Conservation (phyloP, 1,140 invertebrate genomes). For the Heterodera carotae region DNA sequence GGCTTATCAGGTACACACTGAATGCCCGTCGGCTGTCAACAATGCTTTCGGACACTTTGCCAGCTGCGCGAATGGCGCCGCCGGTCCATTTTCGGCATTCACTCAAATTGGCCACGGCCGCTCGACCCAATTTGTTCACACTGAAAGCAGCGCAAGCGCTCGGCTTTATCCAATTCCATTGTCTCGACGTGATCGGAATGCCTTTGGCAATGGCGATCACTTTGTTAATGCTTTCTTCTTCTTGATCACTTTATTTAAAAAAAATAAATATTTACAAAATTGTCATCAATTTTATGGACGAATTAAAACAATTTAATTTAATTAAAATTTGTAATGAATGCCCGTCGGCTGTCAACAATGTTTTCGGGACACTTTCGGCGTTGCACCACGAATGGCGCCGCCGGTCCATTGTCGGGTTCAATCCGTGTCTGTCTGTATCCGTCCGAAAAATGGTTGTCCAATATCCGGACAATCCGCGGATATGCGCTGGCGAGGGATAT, state of each 20-base stretch:
- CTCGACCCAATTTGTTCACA: conserved; percentile 40
- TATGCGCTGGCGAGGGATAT: no score
- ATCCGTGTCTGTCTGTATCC: no score
- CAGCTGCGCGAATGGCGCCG: not conserved
- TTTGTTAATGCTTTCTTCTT: not conserved
- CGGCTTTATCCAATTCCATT: conserved; percentile 55
- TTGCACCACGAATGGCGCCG: no score
- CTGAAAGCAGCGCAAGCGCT: conserved; percentile 57
- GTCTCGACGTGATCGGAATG: conserved; percentile 37
- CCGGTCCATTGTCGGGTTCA: no score
- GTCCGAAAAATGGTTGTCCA: no score
- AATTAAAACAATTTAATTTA: no score
- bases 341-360: no score
- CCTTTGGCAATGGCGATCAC: not conserved
- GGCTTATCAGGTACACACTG: conserved; percentile 51
- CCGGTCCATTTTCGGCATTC: conserved; percentile 29
- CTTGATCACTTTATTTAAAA: not conserved
- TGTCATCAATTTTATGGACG: no score
- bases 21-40: conserved; percentile 56
- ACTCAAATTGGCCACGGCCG: conserved; percentile 51
- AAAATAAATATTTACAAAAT: not conserved
- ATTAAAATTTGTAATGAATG: no score
- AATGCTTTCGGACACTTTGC: conserved; percentile 58
- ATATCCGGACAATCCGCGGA: no score
- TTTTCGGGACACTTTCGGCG: no score